A percentile compares a stretch with the other conserved stretches of the same genome.
Evolutionary conservation across 2,888 invertebrate species (phyloP).

Genomic region (Brachylomia viminalis): DNA sequence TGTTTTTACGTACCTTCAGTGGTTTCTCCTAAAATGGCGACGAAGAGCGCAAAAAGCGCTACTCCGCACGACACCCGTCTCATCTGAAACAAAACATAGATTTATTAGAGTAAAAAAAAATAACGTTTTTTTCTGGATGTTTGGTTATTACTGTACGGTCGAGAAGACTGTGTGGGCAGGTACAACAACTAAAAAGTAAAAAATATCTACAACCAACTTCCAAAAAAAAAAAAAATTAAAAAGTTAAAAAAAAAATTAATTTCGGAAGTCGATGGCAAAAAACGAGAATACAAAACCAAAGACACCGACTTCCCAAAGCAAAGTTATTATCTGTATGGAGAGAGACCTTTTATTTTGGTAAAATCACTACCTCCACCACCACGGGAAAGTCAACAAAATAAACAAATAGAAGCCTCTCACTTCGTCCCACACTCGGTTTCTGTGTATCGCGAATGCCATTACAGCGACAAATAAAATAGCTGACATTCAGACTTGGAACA

Average conservation of each 20-base stretch:
- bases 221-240: too few species aligned
- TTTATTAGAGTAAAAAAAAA: not conserved
- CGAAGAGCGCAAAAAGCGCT: conserved; percentile 80
- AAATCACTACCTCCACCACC: not conserved
- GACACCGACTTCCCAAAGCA: too few species aligned
- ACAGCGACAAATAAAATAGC: conserved; percentile 45
- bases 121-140: not conserved
- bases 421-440: conserved; percentile 4
- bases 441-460: conserved; percentile 38
- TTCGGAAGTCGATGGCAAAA: too few species aligned
- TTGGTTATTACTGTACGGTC: too few species aligned
- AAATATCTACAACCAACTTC: too few species aligned
- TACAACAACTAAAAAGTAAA: too few species aligned
- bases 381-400: conserved; percentile 25
- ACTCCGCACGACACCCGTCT: conserved; percentile 78
- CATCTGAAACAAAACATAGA: conserved; percentile 80
- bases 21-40: conserved; percentile 77
- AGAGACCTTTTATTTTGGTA: not conserved
- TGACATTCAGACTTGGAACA: conserved; percentile 39
- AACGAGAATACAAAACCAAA: too few species aligned
- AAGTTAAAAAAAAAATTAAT: too few species aligned
- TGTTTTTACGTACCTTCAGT: conserved; percentile 77
- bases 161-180: too few species aligned
- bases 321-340: too few species aligned
- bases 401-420: conserved; percentile 26